Base-by-base conservation (phyloP, 2,888 invertebrate genomes). In the Fabriciana adippe region DNA sequence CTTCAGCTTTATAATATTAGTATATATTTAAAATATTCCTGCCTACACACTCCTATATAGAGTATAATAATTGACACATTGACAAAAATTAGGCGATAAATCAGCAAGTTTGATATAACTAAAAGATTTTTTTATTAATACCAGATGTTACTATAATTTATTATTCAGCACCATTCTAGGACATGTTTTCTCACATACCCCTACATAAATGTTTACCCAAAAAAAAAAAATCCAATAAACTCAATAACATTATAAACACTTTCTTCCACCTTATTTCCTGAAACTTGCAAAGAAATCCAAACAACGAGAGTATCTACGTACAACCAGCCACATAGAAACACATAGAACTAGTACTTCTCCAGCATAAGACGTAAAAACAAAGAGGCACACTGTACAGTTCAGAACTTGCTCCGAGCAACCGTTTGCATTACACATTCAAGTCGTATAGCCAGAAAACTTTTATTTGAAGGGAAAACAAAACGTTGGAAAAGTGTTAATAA, bases 401-500 rank as follows among this genome's bases (percentile, higher is more conserved):
- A 57, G 54, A 45, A 61, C 60, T 55, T 41, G 35, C 35, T 21
- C 21, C 11, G 51, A 48, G 54, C 48, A 59, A 68, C 63, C 68
- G 53, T 56, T 56, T n/a, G 67, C 55, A 70, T 72, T 70, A 72
- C 70, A 64, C 48, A 72, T 72, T 70, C 70, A 62, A 66, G 63
- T 66, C 72, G 68, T 70, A 70, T 68, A 67, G 70, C 64, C 62
- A 54, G 60, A 50, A 65, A 69, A 72, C 70, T 72, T 72, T 72
- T 70, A 70, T 70, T 70, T 66, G 67, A 55, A 66, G 64, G 59
- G 66, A 72, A 69, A 72, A 72, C 72, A 72, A 72, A 67, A 67
- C 51, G 65, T 48, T 57, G 66, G 59, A 45, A 64, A 72, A 73
- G 71, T 69, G 72, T 68, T 73, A 69, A 71, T 73, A 66, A 73